phyloP scores from a whole-genome alignment of 2,797 vertebrate genomes.

The Sarcophilus harrisii region DNA sequence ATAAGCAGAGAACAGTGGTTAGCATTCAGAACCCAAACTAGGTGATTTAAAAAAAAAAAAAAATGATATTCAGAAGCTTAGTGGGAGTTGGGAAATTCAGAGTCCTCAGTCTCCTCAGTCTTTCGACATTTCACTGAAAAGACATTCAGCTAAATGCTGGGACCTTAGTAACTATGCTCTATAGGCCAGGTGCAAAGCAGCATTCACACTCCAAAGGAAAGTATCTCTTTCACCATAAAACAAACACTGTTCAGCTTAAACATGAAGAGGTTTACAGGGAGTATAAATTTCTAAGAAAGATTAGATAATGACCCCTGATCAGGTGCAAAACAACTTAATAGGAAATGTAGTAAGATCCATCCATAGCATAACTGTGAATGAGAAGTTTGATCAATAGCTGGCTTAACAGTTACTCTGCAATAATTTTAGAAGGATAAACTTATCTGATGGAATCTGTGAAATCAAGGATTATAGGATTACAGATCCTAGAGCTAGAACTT shows the following conservation, averaged over 20 bases:
- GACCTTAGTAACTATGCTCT: slow-evolving; percentile 71
- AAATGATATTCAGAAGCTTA: slow-evolving; percentile 58
- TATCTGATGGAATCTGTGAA: background rate
- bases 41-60: background rate
- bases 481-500: background rate
- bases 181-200: slow-evolving; percentile 79
- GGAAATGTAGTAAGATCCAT: background rate
- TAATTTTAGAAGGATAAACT: background rate
- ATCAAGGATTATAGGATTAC: background rate
- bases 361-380: background rate
- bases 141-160: slow-evolving; percentile 61
- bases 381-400: background rate
- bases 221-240: slow-evolving; percentile 81
- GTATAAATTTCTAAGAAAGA: slow-evolving; percentile 82
- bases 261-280: slow-evolving; percentile 81
- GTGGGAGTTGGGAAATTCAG: slow-evolving; percentile 66
- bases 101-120: slow-evolving; percentile 66
- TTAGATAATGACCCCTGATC: slow-evolving; percentile 81
- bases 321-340: slow-evolving; percentile 82
- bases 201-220: slow-evolving; percentile 71
- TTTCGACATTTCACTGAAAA: slow-evolving; percentile 72
- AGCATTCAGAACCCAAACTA: slow-evolving; percentile 51
- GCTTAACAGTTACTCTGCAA: background rate
- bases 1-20: slow-evolving; percentile 14
- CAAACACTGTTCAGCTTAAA: slow-evolving; percentile 79